Percentiles rank a stretch among this genome's conserved stretches.
phyloP scores from a whole-genome alignment of 2,888 invertebrate species.

The Parnassius mnemosyne region DNA sequence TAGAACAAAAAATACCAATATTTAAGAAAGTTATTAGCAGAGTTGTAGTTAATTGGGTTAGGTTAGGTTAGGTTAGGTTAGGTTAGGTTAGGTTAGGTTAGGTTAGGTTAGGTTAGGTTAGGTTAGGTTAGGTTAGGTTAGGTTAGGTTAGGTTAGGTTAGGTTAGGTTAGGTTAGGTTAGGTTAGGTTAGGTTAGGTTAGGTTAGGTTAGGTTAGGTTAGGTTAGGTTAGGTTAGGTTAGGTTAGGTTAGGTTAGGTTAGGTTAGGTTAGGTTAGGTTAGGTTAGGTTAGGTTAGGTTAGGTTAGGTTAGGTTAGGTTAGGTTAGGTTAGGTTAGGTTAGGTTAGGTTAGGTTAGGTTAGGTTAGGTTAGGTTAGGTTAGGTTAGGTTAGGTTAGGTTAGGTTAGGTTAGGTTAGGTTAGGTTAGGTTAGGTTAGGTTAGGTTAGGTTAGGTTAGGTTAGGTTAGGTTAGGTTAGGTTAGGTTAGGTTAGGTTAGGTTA shows the following conservation, averaged over 20 bases:
- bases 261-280: background rate
- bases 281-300: background rate
- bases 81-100: conserved; percentile 4
- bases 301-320: background rate
- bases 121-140: conserved; percentile 1
- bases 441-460: conserved; percentile 35
- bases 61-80: conserved; percentile 7
- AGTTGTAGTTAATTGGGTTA: background rate
- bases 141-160: conserved; percentile 1
- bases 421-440: conserved; percentile 35
- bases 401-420: conserved; percentile 35
- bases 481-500: conserved; percentile 36
- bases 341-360: conserved; percentile 1
- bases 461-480: conserved; percentile 36
- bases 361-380: conserved; percentile 31
- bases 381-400: conserved; percentile 34
- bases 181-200: background rate
- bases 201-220: conserved; percentile 2
- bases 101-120: conserved; percentile 2
- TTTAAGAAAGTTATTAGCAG: no score
- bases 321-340: conserved; percentile 3
- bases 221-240: conserved; percentile 3
- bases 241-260: background rate
- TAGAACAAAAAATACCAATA: no score
- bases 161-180: conserved; percentile 3